Percentiles rank a stretch among this genome's conserved stretches.
phyloP scores from a whole-genome alignment of 2,888 invertebrate genomes.

The Eupithecia dodoneata region DNA sequence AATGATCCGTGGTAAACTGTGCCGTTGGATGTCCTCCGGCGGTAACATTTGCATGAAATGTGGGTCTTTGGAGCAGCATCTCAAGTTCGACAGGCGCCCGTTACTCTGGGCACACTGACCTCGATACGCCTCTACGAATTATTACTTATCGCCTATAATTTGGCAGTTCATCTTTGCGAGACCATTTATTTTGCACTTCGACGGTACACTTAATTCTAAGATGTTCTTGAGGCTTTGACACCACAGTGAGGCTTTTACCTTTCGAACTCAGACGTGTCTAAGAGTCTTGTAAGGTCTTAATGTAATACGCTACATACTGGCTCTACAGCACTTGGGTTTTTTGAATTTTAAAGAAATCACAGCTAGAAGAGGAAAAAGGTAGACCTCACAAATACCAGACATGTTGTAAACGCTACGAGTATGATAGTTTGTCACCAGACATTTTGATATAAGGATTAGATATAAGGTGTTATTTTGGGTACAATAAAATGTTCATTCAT shows the following conservation, averaged over 20 bases:
- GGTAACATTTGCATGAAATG: conserved; percentile 60
- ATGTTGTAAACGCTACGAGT: too few relatives aligned
- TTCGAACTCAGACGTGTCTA: not conserved
- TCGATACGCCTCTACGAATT: conserved; percentile 64
- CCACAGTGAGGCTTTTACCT: not conserved
- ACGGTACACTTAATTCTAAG: not conserved
- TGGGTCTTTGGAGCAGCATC: conserved; percentile 62
- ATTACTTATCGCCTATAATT: conserved; percentile 54
- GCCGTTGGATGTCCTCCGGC: conserved; percentile 55
- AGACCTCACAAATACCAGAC: too few relatives aligned
- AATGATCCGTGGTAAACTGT: conserved; percentile 52
- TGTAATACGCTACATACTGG: too few relatives aligned
- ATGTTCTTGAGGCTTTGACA: not conserved
- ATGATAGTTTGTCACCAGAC: too few relatives aligned
- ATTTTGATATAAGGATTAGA: too few relatives aligned
- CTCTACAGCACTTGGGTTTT: too few relatives aligned
- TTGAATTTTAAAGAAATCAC: too few relatives aligned
- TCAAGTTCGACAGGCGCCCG: conserved; percentile 62
- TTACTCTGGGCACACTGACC: conserved; percentile 77
- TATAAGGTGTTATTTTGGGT: too few relatives aligned
- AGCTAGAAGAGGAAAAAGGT: too few relatives aligned
- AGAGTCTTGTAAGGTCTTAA: too few relatives aligned
- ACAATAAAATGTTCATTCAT: too few relatives aligned
- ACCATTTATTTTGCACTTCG: conserved; percentile 14
- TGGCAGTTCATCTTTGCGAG: conserved; percentile 41